Conservation (phyloP, 2,113 vertebrate genomes). For the Passerina amoena region DNA sequence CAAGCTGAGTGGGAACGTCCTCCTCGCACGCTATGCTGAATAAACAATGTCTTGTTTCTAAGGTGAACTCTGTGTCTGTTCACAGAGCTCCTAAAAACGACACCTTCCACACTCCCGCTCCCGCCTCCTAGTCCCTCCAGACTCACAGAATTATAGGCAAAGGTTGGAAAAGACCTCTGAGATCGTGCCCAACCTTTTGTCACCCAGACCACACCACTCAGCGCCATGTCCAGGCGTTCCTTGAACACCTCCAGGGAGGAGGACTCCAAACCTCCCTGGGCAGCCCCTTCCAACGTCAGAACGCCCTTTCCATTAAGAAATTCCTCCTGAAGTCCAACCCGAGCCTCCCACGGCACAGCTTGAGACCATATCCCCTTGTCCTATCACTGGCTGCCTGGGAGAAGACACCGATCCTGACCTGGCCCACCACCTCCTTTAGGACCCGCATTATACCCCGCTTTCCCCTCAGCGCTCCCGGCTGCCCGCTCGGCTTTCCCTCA, state of each 20-base stretch:
- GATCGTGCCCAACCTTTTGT: too few species aligned
- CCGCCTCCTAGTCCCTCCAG: background rate
- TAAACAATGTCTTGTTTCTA: background rate
- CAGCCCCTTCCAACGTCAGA: too few species aligned
- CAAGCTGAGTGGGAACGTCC: too few species aligned
- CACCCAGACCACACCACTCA: background rate
- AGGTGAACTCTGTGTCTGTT: background rate
- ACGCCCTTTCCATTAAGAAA: background rate
- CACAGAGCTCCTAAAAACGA: background rate
- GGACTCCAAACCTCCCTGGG: background rate
- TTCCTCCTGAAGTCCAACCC: background rate
- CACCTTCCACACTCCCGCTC: background rate
- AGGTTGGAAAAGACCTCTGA: background rate
- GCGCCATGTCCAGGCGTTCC: background rate
- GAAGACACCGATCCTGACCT: accelerated
- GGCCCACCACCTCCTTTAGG: accelerated
- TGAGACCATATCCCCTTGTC: background rate
- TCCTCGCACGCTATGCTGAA: too few species aligned
- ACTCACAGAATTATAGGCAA: background rate
- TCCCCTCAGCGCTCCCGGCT: too few species aligned
- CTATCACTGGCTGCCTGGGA: accelerated
- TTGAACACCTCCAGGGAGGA: background rate
- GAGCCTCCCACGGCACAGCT: background rate
- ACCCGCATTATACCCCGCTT: accelerated
- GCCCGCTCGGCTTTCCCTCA: accelerated